Conservation (phyloP, 2,888 invertebrate species). For the Thysanoteuthis rhombus region DNA sequence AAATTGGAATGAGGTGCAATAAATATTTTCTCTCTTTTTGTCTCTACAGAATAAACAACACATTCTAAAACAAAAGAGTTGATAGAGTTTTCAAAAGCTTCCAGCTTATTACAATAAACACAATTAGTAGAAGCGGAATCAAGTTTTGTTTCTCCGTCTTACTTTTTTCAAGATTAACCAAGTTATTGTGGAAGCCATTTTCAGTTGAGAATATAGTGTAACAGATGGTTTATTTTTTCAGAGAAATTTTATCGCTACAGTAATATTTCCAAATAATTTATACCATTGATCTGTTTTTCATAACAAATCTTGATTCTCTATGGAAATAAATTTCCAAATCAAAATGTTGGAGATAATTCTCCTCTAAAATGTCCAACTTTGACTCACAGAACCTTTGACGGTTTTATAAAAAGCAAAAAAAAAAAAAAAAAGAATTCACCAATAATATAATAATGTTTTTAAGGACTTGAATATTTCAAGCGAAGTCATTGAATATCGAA, state of each 20-base stretch:
- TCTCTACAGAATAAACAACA: background rate
- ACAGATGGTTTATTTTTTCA: background rate
- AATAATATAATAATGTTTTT: background rate
- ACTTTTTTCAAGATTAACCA: too few relatives aligned
- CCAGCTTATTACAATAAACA: too few relatives aligned
- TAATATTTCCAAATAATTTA: background rate
- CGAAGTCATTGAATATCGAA: background rate
- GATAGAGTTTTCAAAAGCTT: too few relatives aligned
- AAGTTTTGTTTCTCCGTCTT: too few relatives aligned
- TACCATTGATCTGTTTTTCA: background rate
- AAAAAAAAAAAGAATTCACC: background rate
- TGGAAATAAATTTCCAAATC: background rate
- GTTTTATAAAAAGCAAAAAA: background rate
- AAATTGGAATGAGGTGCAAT: too few relatives aligned
- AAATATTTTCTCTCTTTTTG: background rate
- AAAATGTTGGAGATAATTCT: background rate
- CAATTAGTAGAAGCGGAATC: too few relatives aligned
- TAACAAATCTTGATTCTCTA: background rate
- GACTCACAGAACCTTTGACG: background rate
- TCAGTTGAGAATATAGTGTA: background rate
- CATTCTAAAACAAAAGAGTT: too few relatives aligned
- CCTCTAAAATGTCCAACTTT: background rate
- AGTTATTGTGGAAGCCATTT: background rate
- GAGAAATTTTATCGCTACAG: background rate
- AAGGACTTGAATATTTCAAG: background rate